These are phyloP conservation scores for Dyspetes luteomarginatus DNA, from an alignment of 2,888 invertebrate species.

Conservation along the genomic window DNA sequence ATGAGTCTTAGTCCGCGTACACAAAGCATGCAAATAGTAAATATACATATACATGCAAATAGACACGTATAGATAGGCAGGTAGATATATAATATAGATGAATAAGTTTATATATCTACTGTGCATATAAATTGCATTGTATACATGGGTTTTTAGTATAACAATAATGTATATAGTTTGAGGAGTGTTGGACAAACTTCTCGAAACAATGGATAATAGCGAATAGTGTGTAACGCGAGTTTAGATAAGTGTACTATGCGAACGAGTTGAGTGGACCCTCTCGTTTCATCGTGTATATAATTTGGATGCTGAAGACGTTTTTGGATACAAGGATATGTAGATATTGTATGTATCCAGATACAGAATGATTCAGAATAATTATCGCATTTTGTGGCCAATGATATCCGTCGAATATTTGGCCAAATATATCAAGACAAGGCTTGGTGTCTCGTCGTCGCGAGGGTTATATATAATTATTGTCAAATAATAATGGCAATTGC, in stretches of 20 bases:
- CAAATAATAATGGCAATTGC: too few relatives aligned
- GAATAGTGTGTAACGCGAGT: constrained; percentile 60
- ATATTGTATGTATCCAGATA: too few relatives aligned
- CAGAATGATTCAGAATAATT: too few relatives aligned
- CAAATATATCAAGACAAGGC: too few relatives aligned
- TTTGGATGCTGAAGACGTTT: neutral
- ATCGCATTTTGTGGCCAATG: too few relatives aligned
- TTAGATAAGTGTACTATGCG: constrained; percentile 59
- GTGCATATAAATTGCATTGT: constrained; percentile 23
- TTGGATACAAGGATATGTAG: neutral
- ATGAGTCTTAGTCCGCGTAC: constrained; percentile 34
- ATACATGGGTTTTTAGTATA: constrained; percentile 49
- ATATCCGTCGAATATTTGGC: too few relatives aligned
- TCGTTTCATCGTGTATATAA: constrained; percentile 22
- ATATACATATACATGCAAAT: neutral
- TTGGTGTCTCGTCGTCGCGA: too few relatives aligned
- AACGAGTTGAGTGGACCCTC: constrained; percentile 17
- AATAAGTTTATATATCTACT: neutral
- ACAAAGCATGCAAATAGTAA: constrained; percentile 9
- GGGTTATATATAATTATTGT: too few relatives aligned
- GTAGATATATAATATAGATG: constrained; percentile 5
- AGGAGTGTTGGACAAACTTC: constrained; percentile 56
- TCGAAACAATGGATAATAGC: constrained; percentile 65
- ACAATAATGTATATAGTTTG: constrained; percentile 45
- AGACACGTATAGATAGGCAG: constrained; percentile 6